Conservation (phyloP, 2,888 invertebrate species). For the Nowickia ferox region DNA sequence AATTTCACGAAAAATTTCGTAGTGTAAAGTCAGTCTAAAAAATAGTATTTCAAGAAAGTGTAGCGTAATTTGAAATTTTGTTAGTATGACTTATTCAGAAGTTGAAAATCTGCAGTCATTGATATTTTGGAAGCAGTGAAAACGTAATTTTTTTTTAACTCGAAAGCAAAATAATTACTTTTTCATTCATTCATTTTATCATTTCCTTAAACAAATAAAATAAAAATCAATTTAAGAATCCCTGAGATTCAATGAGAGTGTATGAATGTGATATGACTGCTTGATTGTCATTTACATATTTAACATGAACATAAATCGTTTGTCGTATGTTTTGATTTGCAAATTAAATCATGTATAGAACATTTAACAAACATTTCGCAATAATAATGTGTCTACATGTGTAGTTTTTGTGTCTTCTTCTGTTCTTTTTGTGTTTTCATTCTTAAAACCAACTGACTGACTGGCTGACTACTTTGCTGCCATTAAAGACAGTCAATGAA, state of each 20-base stretch:
- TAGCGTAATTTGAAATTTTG: no score
- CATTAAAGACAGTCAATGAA: conserved; percentile 25
- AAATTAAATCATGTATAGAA: conserved; percentile 71
- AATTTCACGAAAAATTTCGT: no score
- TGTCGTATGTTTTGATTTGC: conserved; percentile 71
- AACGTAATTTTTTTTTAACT: no score
- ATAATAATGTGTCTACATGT: conserved; percentile 34
- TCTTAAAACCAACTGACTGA: neutral
- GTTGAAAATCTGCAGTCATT: no score
- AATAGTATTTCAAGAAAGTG: no score
- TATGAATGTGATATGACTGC: conserved; percentile 31
- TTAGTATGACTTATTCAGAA: no score
- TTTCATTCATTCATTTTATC: no score
- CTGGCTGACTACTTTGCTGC: conserved; percentile 28
- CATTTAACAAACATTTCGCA: conserved; percentile 65
- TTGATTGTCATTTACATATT: conserved; percentile 67
- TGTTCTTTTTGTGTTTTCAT: neutral
- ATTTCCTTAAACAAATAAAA: neutral
- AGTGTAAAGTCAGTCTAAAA: no score
- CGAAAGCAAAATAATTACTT: no score
- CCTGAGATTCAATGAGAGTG: conserved; percentile 17
- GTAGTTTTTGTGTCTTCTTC: conserved; percentile 12
- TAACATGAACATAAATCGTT: conserved; percentile 68
- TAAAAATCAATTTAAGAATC: conserved; percentile 15
- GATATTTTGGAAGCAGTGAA: no score